Percentiles rank a stretch among this genome's conserved stretches.
These are phyloP conservation scores for Oreochromis tanganicae DNA, from an alignment of 2,113 vertebrate genomes.

Conservation along the genomic window DNA sequence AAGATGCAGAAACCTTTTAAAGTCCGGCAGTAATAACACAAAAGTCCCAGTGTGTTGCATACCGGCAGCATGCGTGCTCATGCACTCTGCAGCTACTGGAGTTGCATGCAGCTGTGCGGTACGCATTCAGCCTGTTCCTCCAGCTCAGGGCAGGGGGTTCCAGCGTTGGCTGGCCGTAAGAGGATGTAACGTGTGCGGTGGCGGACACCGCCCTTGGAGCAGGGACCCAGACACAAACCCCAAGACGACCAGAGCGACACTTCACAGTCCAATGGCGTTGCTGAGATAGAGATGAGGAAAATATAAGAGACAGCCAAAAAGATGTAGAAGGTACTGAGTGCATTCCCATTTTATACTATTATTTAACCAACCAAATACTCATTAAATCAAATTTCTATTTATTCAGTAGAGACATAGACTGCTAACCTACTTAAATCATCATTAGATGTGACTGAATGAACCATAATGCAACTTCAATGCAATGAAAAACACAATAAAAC, in stretches of 20 bases:
- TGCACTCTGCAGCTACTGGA: constrained; percentile 40
- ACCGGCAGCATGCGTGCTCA: constrained; percentile 19
- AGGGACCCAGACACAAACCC: constrained; percentile 74
- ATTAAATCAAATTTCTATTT: neutral
- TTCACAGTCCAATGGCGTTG: constrained; percentile 76
- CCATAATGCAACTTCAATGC: neutral
- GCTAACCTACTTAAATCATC: neutral
- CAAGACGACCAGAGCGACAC: constrained; percentile 78
- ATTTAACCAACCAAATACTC: neutral
- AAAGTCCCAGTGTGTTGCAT: constrained; percentile 45
- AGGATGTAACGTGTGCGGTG: constrained; percentile 78
- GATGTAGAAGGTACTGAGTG: neutral
- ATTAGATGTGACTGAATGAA: neutral
- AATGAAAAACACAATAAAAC: neutral
- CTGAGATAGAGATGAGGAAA: constrained; percentile 26
- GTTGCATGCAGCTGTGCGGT: constrained; percentile 64
- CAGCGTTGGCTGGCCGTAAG: constrained; percentile 74
- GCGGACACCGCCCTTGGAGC: constrained; percentile 64
- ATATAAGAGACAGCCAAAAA: neutral
- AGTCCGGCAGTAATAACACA: constrained; percentile 32
- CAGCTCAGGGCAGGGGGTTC: constrained; percentile 73
- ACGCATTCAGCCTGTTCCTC: constrained; percentile 75
- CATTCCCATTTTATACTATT: neutral
- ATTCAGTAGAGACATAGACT: neutral
- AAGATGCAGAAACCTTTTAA: constrained; percentile 17